Base-by-base conservation (phyloP, 2,797 vertebrate species). In the Sorex maritimensis region DNA sequence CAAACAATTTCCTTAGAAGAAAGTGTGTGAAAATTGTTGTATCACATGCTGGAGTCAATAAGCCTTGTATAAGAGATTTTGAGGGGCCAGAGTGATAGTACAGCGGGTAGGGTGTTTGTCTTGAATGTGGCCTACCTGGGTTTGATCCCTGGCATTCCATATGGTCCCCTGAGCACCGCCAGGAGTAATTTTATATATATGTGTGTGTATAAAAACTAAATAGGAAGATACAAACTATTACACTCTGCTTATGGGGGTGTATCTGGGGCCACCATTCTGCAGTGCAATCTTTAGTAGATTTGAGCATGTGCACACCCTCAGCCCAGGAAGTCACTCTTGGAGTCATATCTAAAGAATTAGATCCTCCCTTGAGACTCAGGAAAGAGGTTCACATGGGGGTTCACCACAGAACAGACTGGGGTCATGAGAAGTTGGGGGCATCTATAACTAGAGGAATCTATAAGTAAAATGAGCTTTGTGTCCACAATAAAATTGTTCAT, bases 151-250 rank as follows among this genome's bases (percentile, higher is more conserved):
- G 7, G 41, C 41, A 44, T 44, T 7, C 41, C 41, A 44, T 44
- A 44, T 2, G 41, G 41, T 44, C 41, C 41, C 41, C 41, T 44
- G 41, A 44, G 41, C 41, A 44, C 41, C 7, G 41, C 41, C 41
- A 44, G 41, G 41, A 44, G 19, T 14, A 58, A 13, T 21, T 58
- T 13, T 44, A 44, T 7, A 44, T 41, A 41, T 44, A 44, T 44
- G 7, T 44, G 41, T 44, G 7, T 44, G 7, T 44, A 44, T 44
- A 44, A 5, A 44, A 44, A 44, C 41, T 44, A 44, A 93, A 41
- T 61, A 41, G 87, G 80, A 92, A 88, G 77, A 88, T 58, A 74
- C 13, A 87, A 82, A 81, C 49, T 72, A 3, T 55, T 55, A 65
- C 10, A 0, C 41, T 6, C 73, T 65, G 41, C 78, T 30, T 30